Evolutionary conservation across 2,888 invertebrate genomes (phyloP).

Genomic region (Charanyca ferruginea): DNA sequence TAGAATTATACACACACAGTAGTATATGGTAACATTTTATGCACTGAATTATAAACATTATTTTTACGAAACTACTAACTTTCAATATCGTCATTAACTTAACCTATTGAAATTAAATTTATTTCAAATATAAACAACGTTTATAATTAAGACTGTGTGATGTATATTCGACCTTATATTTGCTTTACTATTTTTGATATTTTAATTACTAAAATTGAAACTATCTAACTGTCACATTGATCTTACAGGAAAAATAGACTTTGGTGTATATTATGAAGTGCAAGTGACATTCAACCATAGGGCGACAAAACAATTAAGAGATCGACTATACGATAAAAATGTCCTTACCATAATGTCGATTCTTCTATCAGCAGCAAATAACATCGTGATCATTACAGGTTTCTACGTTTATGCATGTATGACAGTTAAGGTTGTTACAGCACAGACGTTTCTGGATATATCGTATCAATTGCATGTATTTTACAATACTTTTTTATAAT

Average conservation of each 20-base stretch:
- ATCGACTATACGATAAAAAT: constrained; percentile 23
- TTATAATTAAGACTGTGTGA: constrained; percentile 60
- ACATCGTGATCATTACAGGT: constrained; percentile 25
- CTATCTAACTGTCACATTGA: neutral
- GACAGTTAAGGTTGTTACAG: constrained; percentile 25
- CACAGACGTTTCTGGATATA: constrained; percentile 29
- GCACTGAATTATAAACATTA: constrained; percentile 64
- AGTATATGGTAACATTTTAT: constrained; percentile 32
- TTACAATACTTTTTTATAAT: neutral
- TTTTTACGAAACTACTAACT: constrained; percentile 41
- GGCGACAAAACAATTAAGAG: neutral
- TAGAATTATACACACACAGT: constrained; percentile 54
- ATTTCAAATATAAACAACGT: constrained; percentile 50
- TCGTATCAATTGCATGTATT: constrained; percentile 14
- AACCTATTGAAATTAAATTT: constrained; percentile 31
- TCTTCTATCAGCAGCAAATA: constrained; percentile 21
- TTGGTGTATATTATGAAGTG: no score
- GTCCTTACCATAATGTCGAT: constrained; percentile 23
- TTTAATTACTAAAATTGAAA: no score
- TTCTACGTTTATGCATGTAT: constrained; percentile 18
- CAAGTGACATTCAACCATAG: neutral
- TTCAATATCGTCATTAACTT: constrained; percentile 39
- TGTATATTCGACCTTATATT: constrained; percentile 3
- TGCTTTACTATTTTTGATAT: neutral
- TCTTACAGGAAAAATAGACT: no score